A percentile compares a stretch with the other conserved stretches of the same genome.
Evolutionary conservation across 1,140 invertebrate genomes (phyloP).

Genomic region (Saxidomus purpurata): DNA sequence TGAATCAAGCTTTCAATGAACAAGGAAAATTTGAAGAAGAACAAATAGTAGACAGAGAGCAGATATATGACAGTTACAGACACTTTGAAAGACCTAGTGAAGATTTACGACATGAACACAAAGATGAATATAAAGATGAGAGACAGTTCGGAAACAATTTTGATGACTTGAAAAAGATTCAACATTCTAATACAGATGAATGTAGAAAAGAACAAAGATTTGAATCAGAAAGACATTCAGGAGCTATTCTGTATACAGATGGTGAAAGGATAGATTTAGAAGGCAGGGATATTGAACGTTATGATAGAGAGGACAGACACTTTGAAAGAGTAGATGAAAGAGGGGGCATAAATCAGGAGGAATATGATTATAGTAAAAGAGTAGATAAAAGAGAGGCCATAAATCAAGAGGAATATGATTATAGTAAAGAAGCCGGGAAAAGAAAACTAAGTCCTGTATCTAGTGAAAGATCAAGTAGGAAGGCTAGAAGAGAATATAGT

Average conservation of each 20-base stretch:
- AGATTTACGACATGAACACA: background rate
- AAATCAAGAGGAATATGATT: background rate
- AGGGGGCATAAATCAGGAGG: background rate
- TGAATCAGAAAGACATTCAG: constrained; percentile 1
- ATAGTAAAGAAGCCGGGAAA: constrained; percentile 9
- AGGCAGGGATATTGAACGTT: background rate
- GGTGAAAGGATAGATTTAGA: background rate
- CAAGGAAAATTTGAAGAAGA: background rate
- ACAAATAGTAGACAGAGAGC: background rate
- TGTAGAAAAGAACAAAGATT: background rate
- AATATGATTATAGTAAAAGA: background rate
- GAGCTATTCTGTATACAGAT: constrained; percentile 5
- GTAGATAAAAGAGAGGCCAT: background rate
- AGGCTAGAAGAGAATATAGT: constrained; percentile 9
- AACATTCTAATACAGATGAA: background rate
- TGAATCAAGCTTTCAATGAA: too few relatives aligned
- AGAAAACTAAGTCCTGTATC: constrained; percentile 44
- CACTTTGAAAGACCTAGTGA: background rate
- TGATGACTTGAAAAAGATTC: background rate
- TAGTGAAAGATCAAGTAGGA: background rate
- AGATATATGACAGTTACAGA: background rate
- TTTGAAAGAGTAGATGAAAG: background rate
- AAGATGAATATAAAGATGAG: background rate
- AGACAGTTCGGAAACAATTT: background rate
- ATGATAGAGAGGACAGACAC: background rate